Evolutionary conservation across 35 echinoderm and acorn worm genomes (phyloP).

Genomic region (Amphiura filiformis): DNA sequence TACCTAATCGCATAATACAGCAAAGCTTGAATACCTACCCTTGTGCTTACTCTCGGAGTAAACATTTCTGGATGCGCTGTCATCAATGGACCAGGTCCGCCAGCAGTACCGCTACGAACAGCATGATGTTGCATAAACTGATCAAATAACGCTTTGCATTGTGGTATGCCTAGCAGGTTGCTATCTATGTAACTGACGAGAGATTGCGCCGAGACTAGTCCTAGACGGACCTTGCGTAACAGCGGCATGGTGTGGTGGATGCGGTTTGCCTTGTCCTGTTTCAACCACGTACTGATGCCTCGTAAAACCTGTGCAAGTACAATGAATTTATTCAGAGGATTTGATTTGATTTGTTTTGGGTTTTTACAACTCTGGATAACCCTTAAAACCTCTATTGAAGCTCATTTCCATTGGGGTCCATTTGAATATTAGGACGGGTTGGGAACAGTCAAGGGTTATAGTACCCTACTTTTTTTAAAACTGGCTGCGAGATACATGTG

Average conservation of each 20-base stretch:
- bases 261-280: constrained; percentile 25
- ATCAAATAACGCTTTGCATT: constrained; percentile 40
- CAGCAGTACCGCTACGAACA: neutral
- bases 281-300: constrained; percentile 33
- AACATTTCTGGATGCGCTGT: constrained; percentile 18
- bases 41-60: constrained; percentile 26
- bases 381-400: too few relatives aligned
- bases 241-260: constrained; percentile 30
- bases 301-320: constrained; percentile 38
- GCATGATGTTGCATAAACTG: constrained; percentile 58
- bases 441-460: too few relatives aligned
- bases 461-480: too few relatives aligned
- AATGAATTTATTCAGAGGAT: too few relatives aligned
- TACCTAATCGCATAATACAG: too few relatives aligned
- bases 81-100: constrained; percentile 13
- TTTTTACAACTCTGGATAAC: too few relatives aligned
- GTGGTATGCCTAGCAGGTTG: constrained; percentile 20
- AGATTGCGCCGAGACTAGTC: constrained; percentile 31
- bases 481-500: too few relatives aligned
- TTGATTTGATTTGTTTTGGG: too few relatives aligned
- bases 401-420: too few relatives aligned
- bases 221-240: constrained; percentile 40
- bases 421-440: too few relatives aligned
- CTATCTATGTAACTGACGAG: constrained; percentile 27
- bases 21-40: constrained; percentile 26